A percentile compares a stretch with the other conserved stretches of the same genome.
Conservation (phyloP, 2,113 vertebrate species). For the Papio anubis region DNA sequence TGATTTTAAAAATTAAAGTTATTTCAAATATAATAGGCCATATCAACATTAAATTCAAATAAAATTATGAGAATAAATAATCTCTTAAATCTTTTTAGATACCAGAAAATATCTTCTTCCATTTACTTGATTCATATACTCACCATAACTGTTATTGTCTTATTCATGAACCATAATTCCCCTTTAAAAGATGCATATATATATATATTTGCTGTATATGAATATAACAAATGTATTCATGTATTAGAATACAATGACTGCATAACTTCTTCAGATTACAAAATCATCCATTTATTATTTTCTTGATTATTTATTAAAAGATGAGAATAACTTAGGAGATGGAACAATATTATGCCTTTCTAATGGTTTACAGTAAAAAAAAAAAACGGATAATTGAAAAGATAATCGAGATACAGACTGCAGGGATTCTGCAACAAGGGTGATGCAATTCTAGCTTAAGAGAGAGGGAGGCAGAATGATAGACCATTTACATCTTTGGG, state of each 20-base stretch:
- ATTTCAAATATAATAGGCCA: not conserved
- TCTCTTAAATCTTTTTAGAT: not conserved
- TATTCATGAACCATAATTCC: not conserved
- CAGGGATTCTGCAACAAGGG: not conserved
- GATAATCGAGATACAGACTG: not conserved
- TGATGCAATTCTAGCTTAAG: not conserved
- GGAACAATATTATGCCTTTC: not conserved
- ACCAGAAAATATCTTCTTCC: not conserved
- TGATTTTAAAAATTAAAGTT: not conserved
- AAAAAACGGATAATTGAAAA: not conserved
- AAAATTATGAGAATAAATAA: not conserved
- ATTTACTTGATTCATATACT: not conserved
- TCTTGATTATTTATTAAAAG: not conserved
- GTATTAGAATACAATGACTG: not conserved
- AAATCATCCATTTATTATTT: not conserved
- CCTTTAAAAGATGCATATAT: not conserved
- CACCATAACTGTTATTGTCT: not conserved
- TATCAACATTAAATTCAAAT: not conserved
- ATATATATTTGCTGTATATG: not conserved
- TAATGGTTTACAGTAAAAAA: not conserved
- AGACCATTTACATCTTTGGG: not conserved
- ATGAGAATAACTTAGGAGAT: not conserved
- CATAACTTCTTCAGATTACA: not conserved
- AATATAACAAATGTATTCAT: not conserved
- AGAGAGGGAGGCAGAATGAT: not conserved